phyloP scores from a whole-genome alignment of 1,140 invertebrate species.

The Lerema accius region DNA sequence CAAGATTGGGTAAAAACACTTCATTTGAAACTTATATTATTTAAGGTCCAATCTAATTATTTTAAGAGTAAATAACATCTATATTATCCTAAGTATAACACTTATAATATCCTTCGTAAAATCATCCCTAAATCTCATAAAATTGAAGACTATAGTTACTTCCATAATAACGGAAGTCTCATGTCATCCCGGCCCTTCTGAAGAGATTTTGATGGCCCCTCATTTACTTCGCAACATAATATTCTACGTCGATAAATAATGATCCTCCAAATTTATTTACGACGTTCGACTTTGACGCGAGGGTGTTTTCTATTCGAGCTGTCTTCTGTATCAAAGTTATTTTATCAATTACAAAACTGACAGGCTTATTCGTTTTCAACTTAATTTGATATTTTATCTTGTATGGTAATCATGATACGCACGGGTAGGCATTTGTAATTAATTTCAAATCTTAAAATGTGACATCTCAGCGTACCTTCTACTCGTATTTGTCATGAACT shows the following conservation, averaged over 20 bases:
- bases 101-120: too few relatives aligned
- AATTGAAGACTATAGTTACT: not conserved
- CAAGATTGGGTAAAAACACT: too few relatives aligned
- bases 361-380: not conserved
- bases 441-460: too few relatives aligned
- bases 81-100: too few relatives aligned
- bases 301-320: slow-evolving; percentile 39
- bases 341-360: not conserved
- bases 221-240: slow-evolving; percentile 65
- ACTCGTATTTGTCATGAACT: too few relatives aligned
- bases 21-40: too few relatives aligned
- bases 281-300: slow-evolving; percentile 40
- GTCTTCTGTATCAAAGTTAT: not conserved
- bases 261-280: slow-evolving; percentile 64
- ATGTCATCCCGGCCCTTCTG: slow-evolving; percentile 35
- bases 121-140: too few relatives aligned
- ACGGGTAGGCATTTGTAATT: not conserved
- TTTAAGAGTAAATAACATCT: too few relatives aligned
- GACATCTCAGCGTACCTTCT: too few relatives aligned
- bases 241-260: slow-evolving; percentile 64
- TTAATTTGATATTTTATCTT: not conserved
- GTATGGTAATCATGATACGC: not conserved
- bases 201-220: slow-evolving; percentile 56
- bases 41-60: too few relatives aligned
- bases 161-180: slow-evolving; percentile 27